Conservation (phyloP, 2,113 vertebrate species). For the Heloderma charlesbogerti region DNA sequence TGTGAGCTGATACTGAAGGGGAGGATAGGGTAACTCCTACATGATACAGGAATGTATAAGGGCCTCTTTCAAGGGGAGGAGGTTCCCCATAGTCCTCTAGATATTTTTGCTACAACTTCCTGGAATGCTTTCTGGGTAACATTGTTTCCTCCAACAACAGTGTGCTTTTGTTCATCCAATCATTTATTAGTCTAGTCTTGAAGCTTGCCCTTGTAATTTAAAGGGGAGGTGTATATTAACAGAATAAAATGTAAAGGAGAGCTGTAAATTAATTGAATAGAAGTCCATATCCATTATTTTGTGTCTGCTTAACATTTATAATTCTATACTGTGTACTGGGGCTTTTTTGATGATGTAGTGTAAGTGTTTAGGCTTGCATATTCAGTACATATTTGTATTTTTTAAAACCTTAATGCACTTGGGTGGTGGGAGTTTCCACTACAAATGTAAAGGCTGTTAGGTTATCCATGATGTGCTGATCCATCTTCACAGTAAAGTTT, state of each 20-base stretch:
- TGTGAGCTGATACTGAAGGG: background rate
- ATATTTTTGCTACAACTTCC: background rate
- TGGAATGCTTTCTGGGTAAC: background rate
- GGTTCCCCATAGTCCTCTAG: background rate
- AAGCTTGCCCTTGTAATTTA: background rate
- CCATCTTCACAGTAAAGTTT: background rate
- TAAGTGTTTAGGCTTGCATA: background rate
- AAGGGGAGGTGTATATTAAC: background rate
- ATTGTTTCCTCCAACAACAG: background rate
- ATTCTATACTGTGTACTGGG: background rate
- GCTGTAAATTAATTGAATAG: background rate
- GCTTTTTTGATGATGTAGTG: background rate
- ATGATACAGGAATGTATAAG: background rate
- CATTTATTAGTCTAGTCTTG: background rate
- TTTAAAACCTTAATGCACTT: background rate
- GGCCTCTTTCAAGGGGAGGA: background rate
- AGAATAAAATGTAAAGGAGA: too few relatives aligned
- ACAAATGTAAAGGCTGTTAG: background rate
- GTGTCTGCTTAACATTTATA: background rate
- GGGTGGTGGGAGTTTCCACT: background rate
- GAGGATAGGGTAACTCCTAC: background rate
- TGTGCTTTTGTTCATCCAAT: background rate
- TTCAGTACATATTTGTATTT: background rate
- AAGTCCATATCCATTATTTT: background rate
- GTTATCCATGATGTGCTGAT: background rate